These are phyloP conservation scores for Heterodera schachtii DNA, from an alignment of 1,140 invertebrate genomes.

Conservation along the genomic window DNA sequence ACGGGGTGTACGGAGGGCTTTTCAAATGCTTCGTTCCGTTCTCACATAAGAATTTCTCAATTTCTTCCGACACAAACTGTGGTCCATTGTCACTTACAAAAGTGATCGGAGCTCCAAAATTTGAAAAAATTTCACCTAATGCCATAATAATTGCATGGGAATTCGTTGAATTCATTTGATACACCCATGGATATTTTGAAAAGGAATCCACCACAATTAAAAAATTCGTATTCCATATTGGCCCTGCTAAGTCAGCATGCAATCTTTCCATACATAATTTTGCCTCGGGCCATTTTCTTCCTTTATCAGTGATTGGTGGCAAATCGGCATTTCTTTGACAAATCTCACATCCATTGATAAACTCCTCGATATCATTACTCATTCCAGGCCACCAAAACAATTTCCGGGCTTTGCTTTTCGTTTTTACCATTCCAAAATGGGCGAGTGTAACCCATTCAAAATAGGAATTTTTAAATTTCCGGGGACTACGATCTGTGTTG, in stretches of 20 bases:
- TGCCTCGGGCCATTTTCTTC: constrained; percentile 60
- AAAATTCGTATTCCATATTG: constrained; percentile 64
- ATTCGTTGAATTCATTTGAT: neutral
- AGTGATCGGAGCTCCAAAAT: constrained; percentile 9
- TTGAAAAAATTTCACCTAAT: constrained; percentile 6
- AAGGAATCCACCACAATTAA: constrained; percentile 67
- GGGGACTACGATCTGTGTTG: constrained; percentile 7
- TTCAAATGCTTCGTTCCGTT: constrained; percentile 7
- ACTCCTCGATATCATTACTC: neutral
- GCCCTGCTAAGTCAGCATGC: constrained; percentile 69
- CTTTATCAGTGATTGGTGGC: neutral
- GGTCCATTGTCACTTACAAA: constrained; percentile 30
- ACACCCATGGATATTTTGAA: constrained; percentile 67
- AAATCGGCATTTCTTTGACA: neutral
- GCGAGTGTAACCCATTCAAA: neutral
- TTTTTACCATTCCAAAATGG: constrained; percentile 15
- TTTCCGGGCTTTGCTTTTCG: constrained; percentile 2
- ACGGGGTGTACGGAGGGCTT: constrained; percentile 21
- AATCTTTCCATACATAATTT: constrained; percentile 67
- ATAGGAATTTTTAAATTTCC: neutral
- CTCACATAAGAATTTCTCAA: constrained; percentile 15
- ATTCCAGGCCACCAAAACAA: constrained; percentile 9
- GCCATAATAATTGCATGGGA: neutral
- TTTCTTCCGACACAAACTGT: constrained; percentile 21
- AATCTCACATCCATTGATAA: neutral